Base-by-base conservation (phyloP, 2,888 invertebrate species). In the Lepidochrysops patricia region DNA sequence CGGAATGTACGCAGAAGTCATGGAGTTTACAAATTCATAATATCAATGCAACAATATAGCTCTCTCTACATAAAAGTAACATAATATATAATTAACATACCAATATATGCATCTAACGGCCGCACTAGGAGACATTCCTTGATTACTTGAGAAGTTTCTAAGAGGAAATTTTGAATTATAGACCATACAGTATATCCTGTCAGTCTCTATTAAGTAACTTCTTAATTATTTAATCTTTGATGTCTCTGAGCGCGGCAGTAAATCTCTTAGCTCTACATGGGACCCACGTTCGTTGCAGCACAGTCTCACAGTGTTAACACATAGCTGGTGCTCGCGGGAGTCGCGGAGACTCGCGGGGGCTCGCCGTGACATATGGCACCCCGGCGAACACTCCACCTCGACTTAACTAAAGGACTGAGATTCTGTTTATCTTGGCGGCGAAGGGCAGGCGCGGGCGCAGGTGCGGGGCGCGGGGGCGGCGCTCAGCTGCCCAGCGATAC, bases 401-500 rank as follows among this genome's bases (percentile, higher is more conserved):
- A 56, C 58, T 57, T 64, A 61, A 61, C 61, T 61, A 61, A 67
- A 70, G 75, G 75, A 83, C 68, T 83, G 83, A 83, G 83, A 83
- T 83, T 83, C 82, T 76, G 54, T 50, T 54, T 26, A 37, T 26
- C 23, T 50, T 34, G 49, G 57, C 34, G 58, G 56, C n/a, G 49
- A 29, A 34, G 26, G 32, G 49, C 27, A 43, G 27, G 57, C 25
- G 61, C 35, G 54, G 57, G 12, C 12, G 60, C 58, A 12, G 49
- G 34, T 23, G 9, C 13, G 60, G 57, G 32, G 59, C 7, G 57
- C 15, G 48, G 64, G 60, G 57, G 62, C 23, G 5, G 12, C 12
- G 84, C 75, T 84, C 82, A 86, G 79, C 86, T 85, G 74, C 82
- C 84, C 72, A 90, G 75, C 63, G 91, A 90, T 29, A 90, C 91